These are phyloP conservation scores for Arenaria interpres DNA, from an alignment of 2,113 vertebrate species.

Conservation along the genomic window DNA sequence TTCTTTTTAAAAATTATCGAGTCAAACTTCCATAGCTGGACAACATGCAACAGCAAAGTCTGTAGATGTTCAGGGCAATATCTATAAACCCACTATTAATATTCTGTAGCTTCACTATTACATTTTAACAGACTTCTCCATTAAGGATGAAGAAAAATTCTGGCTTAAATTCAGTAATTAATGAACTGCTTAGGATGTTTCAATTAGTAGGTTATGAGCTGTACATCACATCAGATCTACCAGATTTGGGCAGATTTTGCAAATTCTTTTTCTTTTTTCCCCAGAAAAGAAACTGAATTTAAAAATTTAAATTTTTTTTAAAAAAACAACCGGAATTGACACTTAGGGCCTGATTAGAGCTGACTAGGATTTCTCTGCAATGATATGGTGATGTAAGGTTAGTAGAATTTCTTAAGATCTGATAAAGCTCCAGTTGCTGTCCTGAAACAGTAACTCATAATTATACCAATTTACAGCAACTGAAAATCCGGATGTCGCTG, in stretches of 20 bases:
- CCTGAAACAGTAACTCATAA: neutral
- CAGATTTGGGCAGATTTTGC: neutral
- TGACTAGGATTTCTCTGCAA: neutral
- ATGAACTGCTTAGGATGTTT: neutral
- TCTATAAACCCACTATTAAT: neutral
- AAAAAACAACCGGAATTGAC: neutral
- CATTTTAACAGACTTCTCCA: neutral
- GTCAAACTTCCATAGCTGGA: neutral
- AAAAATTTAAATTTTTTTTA: too few species aligned
- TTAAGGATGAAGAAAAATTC: neutral
- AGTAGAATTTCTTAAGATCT: neutral
- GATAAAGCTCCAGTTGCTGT: neutral
- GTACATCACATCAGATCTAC: neutral
- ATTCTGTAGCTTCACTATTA: neutral
- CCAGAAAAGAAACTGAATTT: neutral
- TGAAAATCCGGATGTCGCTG: neutral
- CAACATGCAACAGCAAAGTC: neutral
- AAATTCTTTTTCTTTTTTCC: neutral
- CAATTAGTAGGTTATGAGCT: neutral
- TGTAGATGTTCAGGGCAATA: neutral
- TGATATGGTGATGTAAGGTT: rapidly evolving
- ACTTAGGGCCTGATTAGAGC: neutral
- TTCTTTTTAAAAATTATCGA: neutral
- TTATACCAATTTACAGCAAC: neutral
- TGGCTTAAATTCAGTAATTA: neutral